Evolutionary conservation across 2,888 invertebrate species (phyloP).

Genomic region (Sinohyriopsis cumingii): DNA sequence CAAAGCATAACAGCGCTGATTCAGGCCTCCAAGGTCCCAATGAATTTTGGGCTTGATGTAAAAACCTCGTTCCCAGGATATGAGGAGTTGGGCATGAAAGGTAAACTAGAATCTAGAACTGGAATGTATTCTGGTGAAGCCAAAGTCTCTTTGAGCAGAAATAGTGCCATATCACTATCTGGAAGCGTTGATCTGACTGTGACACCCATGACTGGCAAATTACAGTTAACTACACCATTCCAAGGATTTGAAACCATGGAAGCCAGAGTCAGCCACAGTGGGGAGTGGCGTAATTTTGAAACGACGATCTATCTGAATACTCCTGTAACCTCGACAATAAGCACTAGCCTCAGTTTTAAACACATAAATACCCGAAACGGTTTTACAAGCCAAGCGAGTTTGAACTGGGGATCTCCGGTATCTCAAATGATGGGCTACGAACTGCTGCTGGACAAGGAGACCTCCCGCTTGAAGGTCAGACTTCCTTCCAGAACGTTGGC

Average conservation of each 20-base stretch:
- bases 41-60: conserved; percentile 15
- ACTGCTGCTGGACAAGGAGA: conserved; percentile 15
- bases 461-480: conserved; percentile 33
- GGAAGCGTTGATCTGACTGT: conserved; percentile 38
- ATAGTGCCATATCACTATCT: neutral
- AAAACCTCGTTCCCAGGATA: conserved; percentile 30
- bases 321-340: too few relatives aligned
- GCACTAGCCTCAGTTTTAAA: too few relatives aligned
- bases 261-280: conserved; percentile 24
- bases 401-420: conserved; percentile 17
- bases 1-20: conserved; percentile 18
- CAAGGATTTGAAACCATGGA: conserved; percentile 25
- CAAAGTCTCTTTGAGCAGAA: conserved; percentile 29
- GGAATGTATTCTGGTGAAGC: conserved; percentile 6
- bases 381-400: conserved; percentile 10
- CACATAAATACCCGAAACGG: conserved; percentile 1
- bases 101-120: conserved; percentile 2
- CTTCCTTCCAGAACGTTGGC: conserved; percentile 36
- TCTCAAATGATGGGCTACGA: conserved; percentile 23
- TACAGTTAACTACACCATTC: conserved; percentile 30
- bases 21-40: conserved; percentile 14
- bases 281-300: conserved; percentile 2
- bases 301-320: too few relatives aligned
- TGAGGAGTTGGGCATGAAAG: conserved; percentile 25
- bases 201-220: conserved; percentile 24